These are phyloP conservation scores for Matsumyia berberina DNA, from an alignment of 2,888 invertebrate genomes.

Conservation along the genomic window DNA sequence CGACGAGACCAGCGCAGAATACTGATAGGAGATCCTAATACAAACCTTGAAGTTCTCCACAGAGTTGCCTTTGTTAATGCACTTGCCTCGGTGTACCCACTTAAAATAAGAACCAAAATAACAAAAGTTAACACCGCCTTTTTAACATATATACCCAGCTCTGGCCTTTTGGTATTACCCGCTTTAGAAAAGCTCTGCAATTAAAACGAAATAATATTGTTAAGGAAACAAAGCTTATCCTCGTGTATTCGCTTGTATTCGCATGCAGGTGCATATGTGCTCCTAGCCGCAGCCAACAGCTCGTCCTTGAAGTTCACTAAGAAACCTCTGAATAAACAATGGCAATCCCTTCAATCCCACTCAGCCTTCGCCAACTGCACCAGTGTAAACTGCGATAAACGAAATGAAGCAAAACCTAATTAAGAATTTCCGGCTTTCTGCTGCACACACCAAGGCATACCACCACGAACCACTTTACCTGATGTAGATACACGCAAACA, in stretches of 20 bases:
- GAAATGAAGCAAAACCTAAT: conserved; percentile 75
- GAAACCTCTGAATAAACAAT: conserved; percentile 56
- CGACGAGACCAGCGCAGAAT: no score
- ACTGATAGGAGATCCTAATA: no score
- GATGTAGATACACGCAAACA: conserved; percentile 65
- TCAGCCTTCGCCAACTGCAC: conserved; percentile 52
- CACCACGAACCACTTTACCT: conserved; percentile 52
- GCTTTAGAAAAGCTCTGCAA: conserved; percentile 36
- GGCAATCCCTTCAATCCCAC: conserved; percentile 52
- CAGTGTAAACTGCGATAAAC: conserved; percentile 68
- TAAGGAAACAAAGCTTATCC: conserved; percentile 68
- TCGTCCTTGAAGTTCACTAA: conserved; percentile 67
- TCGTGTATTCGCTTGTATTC: conserved; percentile 28
- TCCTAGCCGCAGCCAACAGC: conserved; percentile 5
- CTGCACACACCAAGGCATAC: conserved; percentile 28
- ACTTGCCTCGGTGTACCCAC: no score
- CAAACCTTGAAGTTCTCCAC: no score
- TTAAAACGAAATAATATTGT: conserved; percentile 66
- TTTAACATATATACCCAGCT: neutral
- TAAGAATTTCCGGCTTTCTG: conserved; percentile 71
- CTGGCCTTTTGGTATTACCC: neutral
- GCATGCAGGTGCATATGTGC: conserved; percentile 21
- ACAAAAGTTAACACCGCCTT: no score
- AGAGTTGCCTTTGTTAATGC: no score
- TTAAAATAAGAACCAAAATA: no score